Percentiles rank a stretch among this genome's conserved stretches.
phyloP scores from a whole-genome alignment of 2,113 vertebrate genomes.

The Ctenomys sociabilis region DNA sequence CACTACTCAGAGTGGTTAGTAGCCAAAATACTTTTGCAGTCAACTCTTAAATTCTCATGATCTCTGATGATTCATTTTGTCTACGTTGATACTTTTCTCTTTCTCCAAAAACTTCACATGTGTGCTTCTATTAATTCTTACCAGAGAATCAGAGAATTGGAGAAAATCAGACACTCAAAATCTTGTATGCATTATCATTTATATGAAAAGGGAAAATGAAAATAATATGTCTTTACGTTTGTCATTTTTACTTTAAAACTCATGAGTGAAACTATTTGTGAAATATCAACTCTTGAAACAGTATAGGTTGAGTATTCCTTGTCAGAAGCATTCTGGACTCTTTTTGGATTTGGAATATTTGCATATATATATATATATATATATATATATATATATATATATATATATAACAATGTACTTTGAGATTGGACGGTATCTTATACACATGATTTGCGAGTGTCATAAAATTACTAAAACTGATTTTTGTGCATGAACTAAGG shows the following conservation, averaged over 20 bases:
- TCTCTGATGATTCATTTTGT: neutral
- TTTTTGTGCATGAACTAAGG: neutral
- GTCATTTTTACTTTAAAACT: slow-evolving; percentile 2
- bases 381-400: neutral
- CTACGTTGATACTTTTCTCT: neutral
- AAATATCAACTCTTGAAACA: neutral
- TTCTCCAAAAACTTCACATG: neutral
- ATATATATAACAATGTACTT: neutral
- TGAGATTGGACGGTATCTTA: neutral
- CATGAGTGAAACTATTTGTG: neutral
- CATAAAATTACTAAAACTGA: neutral
- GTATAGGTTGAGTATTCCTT: neutral
- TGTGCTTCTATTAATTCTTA: neutral
- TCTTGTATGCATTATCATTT: neutral
- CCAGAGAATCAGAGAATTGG: neutral
- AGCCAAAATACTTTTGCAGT: neutral
- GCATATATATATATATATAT: neutral
- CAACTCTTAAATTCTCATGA: neutral
- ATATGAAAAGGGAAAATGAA: neutral
- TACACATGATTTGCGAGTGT: neutral
- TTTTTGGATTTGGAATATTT: neutral
- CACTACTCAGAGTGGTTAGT: neutral
- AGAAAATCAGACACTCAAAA: neutral
- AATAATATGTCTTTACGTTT: neutral
- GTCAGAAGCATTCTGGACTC: neutral